Conservation (phyloP, 1,140 invertebrate genomes). For the Pentalonia nigronervosa region DNA sequence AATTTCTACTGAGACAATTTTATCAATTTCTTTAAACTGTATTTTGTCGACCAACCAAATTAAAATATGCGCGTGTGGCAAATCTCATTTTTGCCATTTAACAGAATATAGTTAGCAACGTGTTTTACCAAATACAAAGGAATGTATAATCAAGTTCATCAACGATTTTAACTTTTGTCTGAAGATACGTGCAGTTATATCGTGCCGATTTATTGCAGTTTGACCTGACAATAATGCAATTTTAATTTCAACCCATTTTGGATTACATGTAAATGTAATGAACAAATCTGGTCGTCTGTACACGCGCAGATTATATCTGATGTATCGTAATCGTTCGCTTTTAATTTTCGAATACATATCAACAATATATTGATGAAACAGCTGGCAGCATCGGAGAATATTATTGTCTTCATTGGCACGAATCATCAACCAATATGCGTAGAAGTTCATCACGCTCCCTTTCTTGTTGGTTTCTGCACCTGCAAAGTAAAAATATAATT, state of each 20-base stretch:
- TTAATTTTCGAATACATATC: too few species aligned
- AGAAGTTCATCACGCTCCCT: too few species aligned
- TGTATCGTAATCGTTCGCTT: too few species aligned
- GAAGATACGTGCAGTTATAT: not conserved
- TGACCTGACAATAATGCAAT: not conserved
- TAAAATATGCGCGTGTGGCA: conserved; percentile 63
- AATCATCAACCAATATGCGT: too few species aligned
- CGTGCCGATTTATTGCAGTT: conserved; percentile 13
- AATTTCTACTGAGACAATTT: conserved; percentile 68
- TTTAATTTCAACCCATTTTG: conserved; percentile 65
- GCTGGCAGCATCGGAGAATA: too few species aligned
- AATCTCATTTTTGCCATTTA: conserved; percentile 66
- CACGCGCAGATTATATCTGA: not conserved
- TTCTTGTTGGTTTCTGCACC: too few species aligned
- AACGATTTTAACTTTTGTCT: conserved; percentile 55
- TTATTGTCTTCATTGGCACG: too few species aligned
- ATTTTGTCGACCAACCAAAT: conserved; percentile 64
- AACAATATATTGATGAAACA: too few species aligned
- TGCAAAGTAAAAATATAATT: too few species aligned
- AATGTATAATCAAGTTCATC: conserved; percentile 38
- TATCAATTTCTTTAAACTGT: conserved; percentile 64
- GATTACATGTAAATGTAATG: conserved; percentile 65
- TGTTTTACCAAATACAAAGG: conserved; percentile 60
- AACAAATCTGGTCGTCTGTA: not conserved
- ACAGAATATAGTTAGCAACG: conserved; percentile 63